A percentile compares a stretch with the other conserved stretches of the same genome.
These are phyloP conservation scores for Panagrolaimus sp. DNA, from an alignment of 1,140 invertebrate species.

Conservation along the genomic window DNA sequence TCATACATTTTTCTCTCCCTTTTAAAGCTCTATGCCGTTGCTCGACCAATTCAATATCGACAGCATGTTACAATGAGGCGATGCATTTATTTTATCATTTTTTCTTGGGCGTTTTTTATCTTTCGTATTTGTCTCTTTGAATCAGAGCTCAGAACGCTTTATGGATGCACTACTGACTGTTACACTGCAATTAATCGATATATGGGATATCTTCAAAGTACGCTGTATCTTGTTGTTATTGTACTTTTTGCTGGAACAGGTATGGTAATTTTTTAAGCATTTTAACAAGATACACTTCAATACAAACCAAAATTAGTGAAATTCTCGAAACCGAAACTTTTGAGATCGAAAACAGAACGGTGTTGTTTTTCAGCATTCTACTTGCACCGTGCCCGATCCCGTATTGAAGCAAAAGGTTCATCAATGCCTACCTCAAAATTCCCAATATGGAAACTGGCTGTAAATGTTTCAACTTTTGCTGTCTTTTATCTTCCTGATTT, in stretches of 20 bases:
- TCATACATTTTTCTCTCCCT: slow-evolving; percentile 44
- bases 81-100: slow-evolving; percentile 38
- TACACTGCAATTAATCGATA: too few species aligned
- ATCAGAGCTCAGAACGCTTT: too few species aligned
- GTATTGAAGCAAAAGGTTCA: neutral
- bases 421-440: slow-evolving; percentile 25
- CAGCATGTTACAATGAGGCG: slow-evolving; percentile 46
- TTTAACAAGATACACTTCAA: too few species aligned
- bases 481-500: slow-evolving; percentile 45
- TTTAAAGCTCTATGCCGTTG: slow-evolving; percentile 48
- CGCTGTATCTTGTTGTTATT: slow-evolving; percentile 18
- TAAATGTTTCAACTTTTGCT: slow-evolving; percentile 50
- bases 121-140: slow-evolving; percentile 25
- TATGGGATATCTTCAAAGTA: too few species aligned
- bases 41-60: slow-evolving; percentile 43
- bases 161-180: neutral
- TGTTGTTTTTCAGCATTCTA: slow-evolving; percentile 1
- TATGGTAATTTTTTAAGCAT: too few species aligned
- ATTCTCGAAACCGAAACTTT: too few species aligned
- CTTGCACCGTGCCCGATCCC: neutral
- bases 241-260: slow-evolving; percentile 29
- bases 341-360: too few species aligned
- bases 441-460: slow-evolving; percentile 46
- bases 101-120: slow-evolving; percentile 31
- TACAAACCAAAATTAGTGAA: too few species aligned